Percentiles rank a stretch among this genome's conserved stretches.
Conservation (phyloP, 2,113 vertebrate genomes). For the Mionectes macconnelli region DNA sequence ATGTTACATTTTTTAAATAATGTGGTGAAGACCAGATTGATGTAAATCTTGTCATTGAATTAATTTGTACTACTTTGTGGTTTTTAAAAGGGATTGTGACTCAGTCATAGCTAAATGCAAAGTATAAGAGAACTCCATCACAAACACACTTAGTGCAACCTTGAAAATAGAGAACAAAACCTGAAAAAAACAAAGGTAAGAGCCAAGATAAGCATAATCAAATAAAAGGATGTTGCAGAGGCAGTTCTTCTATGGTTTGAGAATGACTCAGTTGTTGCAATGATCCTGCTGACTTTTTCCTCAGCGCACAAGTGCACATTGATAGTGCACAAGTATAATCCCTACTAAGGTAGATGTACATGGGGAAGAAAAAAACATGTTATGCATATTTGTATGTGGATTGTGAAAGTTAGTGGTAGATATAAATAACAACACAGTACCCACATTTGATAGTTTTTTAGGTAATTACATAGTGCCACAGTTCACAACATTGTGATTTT, state of each 20-base stretch:
- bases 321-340: neutral
- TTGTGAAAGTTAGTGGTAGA: neutral
- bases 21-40: neutral
- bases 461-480: neutral
- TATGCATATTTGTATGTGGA: neutral
- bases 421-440: neutral
- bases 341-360: neutral
- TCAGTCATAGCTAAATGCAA: neutral
- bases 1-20: neutral
- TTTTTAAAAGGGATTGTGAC: neutral
- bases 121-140: neutral
- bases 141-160: neutral
- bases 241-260: neutral
- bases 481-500: neutral
- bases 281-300: neutral
- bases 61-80: neutral
- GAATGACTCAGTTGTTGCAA: neutral
- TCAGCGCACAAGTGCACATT: neutral
- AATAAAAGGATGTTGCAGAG: neutral
- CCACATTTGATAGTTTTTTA: neutral
- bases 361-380: neutral
- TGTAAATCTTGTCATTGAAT: neutral
- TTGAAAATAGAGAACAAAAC: neutral
- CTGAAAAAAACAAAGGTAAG: neutral
- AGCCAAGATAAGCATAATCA: neutral